Evolutionary conservation across 2,888 invertebrate species (phyloP).

Genomic region (Andrena fulva): DNA sequence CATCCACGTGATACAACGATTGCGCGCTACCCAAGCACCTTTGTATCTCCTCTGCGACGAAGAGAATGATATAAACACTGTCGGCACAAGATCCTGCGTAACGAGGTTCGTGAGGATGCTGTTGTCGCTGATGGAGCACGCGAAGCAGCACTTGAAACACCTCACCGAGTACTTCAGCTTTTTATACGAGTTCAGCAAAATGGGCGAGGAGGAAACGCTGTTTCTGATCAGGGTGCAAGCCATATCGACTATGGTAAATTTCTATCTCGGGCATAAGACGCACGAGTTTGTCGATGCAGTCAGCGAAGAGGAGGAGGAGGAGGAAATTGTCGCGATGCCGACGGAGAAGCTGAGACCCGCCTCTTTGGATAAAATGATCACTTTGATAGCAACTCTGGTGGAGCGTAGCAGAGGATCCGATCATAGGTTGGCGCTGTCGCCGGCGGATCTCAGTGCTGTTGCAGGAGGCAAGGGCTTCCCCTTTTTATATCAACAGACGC

Average conservation of each 20-base stretch:
- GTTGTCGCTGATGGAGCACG: slow-evolving; percentile 94
- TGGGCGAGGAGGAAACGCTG: slow-evolving; percentile 96
- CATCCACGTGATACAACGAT: slow-evolving; percentile 96
- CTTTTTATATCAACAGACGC: slow-evolving; percentile 97
- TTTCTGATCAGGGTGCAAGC: slow-evolving; percentile 95
- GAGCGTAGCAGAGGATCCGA: slow-evolving; percentile 94
- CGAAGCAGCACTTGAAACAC: slow-evolving; percentile 93
- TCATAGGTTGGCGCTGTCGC: slow-evolving; percentile 89
- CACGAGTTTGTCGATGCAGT: slow-evolving; percentile 90
- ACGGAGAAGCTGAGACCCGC: slow-evolving; percentile 94
- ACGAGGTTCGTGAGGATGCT: slow-evolving; percentile 96
- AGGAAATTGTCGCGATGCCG: slow-evolving; percentile 88
- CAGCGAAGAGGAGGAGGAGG: slow-evolving; percentile 91
- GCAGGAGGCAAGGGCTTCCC: slow-evolving; percentile 97
- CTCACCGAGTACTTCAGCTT: slow-evolving; percentile 97
- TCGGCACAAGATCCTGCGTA: slow-evolving; percentile 94
- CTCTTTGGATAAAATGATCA: slow-evolving; percentile 98
- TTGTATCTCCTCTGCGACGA: slow-evolving; percentile 89
- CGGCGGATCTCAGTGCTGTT: slow-evolving; percentile 92
- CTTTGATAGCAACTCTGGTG: slow-evolving; percentile 94
- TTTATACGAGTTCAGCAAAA: slow-evolving; percentile 96
- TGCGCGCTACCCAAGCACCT: slow-evolving; percentile 89
- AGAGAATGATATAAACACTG: slow-evolving; percentile 84
- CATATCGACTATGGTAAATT: slow-evolving; percentile 95
- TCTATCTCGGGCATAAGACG: slow-evolving; percentile 94